Evolutionary conservation across 2,888 invertebrate genomes (phyloP), one percentile per base, ranked within the genome.

Genomic region (Lepidochitona cinerea): DNA sequence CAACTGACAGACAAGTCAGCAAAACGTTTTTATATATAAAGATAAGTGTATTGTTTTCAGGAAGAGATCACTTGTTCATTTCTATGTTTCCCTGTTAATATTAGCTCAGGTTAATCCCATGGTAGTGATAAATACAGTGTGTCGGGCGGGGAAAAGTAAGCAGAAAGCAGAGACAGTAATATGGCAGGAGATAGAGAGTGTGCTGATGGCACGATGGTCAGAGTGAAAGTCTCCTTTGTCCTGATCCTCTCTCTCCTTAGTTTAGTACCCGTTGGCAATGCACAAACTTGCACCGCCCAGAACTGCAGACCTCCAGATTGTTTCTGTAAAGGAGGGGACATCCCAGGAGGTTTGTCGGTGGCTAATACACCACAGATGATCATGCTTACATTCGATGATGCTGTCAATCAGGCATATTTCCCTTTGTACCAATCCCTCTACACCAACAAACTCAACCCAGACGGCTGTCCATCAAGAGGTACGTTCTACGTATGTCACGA

Each of bases 401-500:
- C 81, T 49, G 80, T 85, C 72, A 84, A 82, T 71, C 64, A 68
- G 32, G 72, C 68, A 37, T 78, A 80, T 68, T 78, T 74, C 65
- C 64, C 74, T 66, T 76, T 72, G 72, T 84, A 77, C 71, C 72
- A 59, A 18, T 37, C 72, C 12, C 54, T 84, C 32, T 81, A 81
- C 54, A 74, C 76, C 33, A 74, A 72, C 29, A 77, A 75, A 12
- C 66, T 35, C n/a, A 95, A 95, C 89, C 93, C 93, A 0, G 94
- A 95, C 86, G 92, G 92, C 1, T 94, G 93, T 74, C 91, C 92
- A 0, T 92, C 92, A 96, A 87, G 96, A 97, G 71, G 96, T 96
- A 97, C 0, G 64, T 98, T 99, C 93, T 99, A 98, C 92, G 97
- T 98, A 76, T 97, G 97, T 69, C 98, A 98, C 91, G 98, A 99